Evolutionary conservation across 2,113 vertebrate genomes (phyloP).

Genomic region (Misgurnus anguillicaudatus): DNA sequence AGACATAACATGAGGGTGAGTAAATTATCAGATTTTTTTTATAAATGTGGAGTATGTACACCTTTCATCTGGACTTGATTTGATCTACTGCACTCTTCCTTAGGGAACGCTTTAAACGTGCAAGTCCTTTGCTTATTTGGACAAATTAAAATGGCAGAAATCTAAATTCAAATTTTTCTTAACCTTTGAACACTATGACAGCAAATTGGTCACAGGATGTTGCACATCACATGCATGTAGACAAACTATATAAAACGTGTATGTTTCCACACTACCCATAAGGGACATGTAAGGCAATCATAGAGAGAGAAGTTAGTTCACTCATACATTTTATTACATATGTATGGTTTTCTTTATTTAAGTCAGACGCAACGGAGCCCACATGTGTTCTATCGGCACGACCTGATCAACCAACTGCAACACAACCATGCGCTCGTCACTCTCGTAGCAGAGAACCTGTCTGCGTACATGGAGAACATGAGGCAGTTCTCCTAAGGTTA

Average conservation of each 20-base stretch:
- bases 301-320: background rate
- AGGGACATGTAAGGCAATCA: background rate
- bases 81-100: slow-evolving; percentile 11
- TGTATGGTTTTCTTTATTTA: slow-evolving; percentile 45
- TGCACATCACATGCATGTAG: slow-evolving; percentile 8
- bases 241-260: no score
- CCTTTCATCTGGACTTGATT: background rate
- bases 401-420: slow-evolving; percentile 99
- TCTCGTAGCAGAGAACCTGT: slow-evolving; percentile 96
- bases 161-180: slow-evolving; percentile 39
- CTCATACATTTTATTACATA: background rate
- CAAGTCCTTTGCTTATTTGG: background rate
- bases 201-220: slow-evolving; percentile 1
- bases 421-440: slow-evolving; percentile 98
- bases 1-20: no score
- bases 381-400: slow-evolving; percentile 98
- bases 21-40: no score
- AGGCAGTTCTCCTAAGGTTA: slow-evolving; percentile 95
- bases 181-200: background rate
- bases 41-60: no score
- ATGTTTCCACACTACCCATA: background rate
- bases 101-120: slow-evolving; percentile 4
- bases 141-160: slow-evolving; percentile 54
- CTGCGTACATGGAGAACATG: slow-evolving; percentile 99
- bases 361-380: slow-evolving; percentile 98